phyloP scores from a whole-genome alignment of 2,888 invertebrate species.

The Pristionchus japonicus region DNA sequence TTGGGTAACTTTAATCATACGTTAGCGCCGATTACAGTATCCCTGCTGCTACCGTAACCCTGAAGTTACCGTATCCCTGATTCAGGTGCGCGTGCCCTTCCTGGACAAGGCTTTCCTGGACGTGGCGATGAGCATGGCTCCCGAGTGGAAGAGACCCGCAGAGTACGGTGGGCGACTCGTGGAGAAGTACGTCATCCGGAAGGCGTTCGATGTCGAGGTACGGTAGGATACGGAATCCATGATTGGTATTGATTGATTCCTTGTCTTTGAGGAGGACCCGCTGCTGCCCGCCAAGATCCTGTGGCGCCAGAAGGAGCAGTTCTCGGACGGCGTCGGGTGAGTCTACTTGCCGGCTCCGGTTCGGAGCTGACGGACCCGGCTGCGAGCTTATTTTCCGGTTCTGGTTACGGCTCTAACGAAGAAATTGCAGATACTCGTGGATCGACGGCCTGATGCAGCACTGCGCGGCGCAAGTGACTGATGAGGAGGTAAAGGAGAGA shows the following conservation, averaged over 20 bases:
- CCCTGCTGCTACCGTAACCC: neutral
- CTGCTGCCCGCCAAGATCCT: slow-evolving; percentile 88
- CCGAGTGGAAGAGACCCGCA: slow-evolving; percentile 68
- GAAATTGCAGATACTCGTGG: slow-evolving; percentile 71
- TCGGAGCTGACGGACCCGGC: neutral
- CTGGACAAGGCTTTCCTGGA: slow-evolving; percentile 75
- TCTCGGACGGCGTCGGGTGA: slow-evolving; percentile 78
- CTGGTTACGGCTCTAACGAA: neutral
- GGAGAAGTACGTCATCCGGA: slow-evolving; percentile 89
- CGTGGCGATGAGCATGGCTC: slow-evolving; percentile 70
- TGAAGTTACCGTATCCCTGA: neutral
- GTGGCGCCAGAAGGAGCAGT: slow-evolving; percentile 91
- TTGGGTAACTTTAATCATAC: too few relatives aligned
- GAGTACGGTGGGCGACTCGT: slow-evolving; percentile 80
- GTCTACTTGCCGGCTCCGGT: neutral
- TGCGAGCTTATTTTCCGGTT: too few relatives aligned
- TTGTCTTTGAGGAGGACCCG: slow-evolving; percentile 57
- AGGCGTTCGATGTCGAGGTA: slow-evolving; percentile 78
- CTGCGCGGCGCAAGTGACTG: slow-evolving; percentile 75
- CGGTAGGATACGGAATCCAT: neutral
- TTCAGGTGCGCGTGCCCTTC: slow-evolving; percentile 75
- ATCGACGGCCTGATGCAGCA: slow-evolving; percentile 72
- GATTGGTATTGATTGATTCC: neutral
- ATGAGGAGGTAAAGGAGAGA: slow-evolving; percentile 70
- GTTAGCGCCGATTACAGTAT: neutral